Evolutionary conservation across 2,113 vertebrate genomes (phyloP).

Genomic region (Gallinago paraguaiae): DNA sequence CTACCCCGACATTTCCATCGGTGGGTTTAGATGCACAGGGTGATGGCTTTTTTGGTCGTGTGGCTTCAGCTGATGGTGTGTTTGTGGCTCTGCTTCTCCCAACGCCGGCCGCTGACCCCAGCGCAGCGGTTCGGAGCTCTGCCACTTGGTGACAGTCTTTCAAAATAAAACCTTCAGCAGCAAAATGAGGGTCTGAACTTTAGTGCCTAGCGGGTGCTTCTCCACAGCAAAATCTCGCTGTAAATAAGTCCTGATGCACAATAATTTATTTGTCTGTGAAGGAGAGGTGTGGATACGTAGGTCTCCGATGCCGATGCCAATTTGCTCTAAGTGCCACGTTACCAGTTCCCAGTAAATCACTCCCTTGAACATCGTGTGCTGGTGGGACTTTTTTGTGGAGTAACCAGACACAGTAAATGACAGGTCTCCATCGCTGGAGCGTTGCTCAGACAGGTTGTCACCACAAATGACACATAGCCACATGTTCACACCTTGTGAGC

Average conservation of each 20-base stretch:
- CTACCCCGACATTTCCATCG: fast-evolving
- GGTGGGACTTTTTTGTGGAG: neutral
- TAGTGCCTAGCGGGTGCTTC: neutral
- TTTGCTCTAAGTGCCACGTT: neutral
- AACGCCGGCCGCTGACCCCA: neutral
- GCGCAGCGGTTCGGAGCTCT: neutral
- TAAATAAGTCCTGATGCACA: neutral
- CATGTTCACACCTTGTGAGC: neutral
- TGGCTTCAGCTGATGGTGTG: neutral
- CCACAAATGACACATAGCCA: neutral
- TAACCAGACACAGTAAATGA: fast-evolving
- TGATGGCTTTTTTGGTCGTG: neutral
- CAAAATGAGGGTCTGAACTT: neutral
- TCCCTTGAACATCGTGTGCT: neutral
- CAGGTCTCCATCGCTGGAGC: neutral
- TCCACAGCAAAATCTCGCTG: neutral
- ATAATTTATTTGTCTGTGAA: neutral
- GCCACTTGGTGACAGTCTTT: constrained; percentile 64
- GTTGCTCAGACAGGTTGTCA: neutral
- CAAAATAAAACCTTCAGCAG: constrained; percentile 12
- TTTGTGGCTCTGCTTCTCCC: neutral
- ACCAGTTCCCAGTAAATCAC: neutral
- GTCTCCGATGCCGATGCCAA: fast-evolving
- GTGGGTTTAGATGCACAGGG: neutral
- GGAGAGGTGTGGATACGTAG: neutral